These are phyloP conservation scores for Nebria salina DNA, from an alignment of 2,888 invertebrate genomes.

Conservation along the genomic window DNA sequence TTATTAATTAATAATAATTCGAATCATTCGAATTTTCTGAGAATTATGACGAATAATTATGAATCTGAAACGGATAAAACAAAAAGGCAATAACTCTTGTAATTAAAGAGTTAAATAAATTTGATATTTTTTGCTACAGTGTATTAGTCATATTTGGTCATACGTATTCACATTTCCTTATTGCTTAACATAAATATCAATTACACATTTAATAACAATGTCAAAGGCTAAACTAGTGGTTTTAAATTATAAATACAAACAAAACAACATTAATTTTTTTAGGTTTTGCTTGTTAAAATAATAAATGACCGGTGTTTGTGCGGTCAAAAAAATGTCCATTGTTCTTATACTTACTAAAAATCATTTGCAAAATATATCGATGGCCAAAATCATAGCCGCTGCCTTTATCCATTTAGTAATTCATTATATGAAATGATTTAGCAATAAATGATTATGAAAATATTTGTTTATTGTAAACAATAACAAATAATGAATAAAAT, in stretches of 20 bases:
- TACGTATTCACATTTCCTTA: neutral
- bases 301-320: too few relatives aligned
- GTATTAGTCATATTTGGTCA: neutral
- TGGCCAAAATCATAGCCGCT: too few relatives aligned
- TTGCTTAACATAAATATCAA: neutral
- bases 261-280: neutral
- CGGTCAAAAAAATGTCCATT: too few relatives aligned
- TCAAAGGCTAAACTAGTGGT: neutral
- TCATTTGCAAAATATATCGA: too few relatives aligned
- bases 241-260: neutral
- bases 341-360: too few relatives aligned
- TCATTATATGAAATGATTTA: neutral
- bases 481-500: neutral
- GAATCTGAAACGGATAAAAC: too few relatives aligned
- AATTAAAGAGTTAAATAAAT: too few relatives aligned
- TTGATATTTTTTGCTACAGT: too few relatives aligned
- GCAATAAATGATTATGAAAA: neutral
- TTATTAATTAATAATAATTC: too few relatives aligned
- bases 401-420: neutral
- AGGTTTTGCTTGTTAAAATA: neutral
- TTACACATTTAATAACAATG: neutral
- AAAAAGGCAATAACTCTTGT: too few relatives aligned
- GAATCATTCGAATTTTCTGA: too few relatives aligned
- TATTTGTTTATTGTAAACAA: neutral
- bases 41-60: too few relatives aligned